phyloP scores from a whole-genome alignment of 2,888 invertebrate genomes.

The Argyra leucocephala region DNA sequence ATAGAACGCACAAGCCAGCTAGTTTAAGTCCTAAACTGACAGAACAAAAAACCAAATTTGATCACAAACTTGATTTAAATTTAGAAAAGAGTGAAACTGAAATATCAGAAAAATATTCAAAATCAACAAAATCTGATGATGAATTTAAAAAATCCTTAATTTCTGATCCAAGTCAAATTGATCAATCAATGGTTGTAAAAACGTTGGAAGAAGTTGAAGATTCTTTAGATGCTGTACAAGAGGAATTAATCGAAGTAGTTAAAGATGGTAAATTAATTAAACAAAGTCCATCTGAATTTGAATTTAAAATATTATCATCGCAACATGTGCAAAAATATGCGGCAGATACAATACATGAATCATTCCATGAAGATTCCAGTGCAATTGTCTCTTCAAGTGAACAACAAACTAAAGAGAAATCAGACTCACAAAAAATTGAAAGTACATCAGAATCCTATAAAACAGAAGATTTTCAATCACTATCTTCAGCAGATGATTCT shows the following conservation, averaged over 20 bases:
- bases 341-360: constrained; percentile 33
- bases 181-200: constrained; percentile 55
- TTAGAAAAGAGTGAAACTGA: constrained; percentile 41
- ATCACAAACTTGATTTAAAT: constrained; percentile 31
- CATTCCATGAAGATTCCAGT: constrained; percentile 29
- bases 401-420: constrained; percentile 3
- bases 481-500: constrained; percentile 23
- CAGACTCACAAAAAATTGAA: constrained; percentile 38
- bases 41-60: constrained; percentile 21
- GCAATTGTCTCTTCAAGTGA: constrained; percentile 17
- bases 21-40: neutral
- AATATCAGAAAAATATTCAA: constrained; percentile 32
- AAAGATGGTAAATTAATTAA: constrained; percentile 56
- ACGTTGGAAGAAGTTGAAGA: constrained; percentile 64
- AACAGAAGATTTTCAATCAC: constrained; percentile 19
- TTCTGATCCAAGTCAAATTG: constrained; percentile 43
- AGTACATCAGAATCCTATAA: constrained; percentile 26
- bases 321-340: constrained; percentile 44
- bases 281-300: constrained; percentile 65
- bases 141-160: constrained; percentile 41
- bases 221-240: constrained; percentile 60
- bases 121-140: constrained; percentile 26
- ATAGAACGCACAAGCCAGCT: constrained; percentile 12
- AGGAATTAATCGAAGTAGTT: constrained; percentile 54
- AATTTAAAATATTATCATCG: constrained; percentile 52